Base-by-base conservation (phyloP, 2,113 vertebrate species). In the Apus apus region DNA sequence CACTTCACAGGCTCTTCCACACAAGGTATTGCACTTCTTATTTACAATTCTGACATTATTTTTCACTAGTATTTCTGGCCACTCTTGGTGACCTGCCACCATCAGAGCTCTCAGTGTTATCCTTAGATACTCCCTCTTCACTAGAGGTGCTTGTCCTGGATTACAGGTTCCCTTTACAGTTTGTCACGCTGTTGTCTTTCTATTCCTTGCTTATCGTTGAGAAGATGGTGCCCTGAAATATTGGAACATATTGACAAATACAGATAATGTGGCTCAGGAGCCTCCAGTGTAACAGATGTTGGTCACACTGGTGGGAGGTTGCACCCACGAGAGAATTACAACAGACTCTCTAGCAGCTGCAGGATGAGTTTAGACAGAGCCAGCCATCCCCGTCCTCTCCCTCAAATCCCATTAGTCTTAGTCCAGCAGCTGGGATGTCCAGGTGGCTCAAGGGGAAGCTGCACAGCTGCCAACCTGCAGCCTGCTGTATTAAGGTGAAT, bases 1-100 rank as follows among this genome's bases (percentile, higher is more conserved):
- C 54, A 4, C 50, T 98, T 53, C 98, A 98, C 97, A 97, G 95
- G 80, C 92, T 99, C 78, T 99, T 99, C 88, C 98, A 99, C 73
- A 98, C 98, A 48, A 98, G 99, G 99, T 99, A 98, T 14, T 68
- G 58, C 38, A 36, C 38, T 25, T 78, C 11, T 85, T 51, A 2
- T 32, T 40, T 19, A 20, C 54, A 16, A 54, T 64, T 67, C 46
- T 85, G 48, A 20, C 9, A 1, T 75, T 36, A 17, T 14, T 88
- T 71, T 87, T 54, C 7, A 18, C 43, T 60, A 6, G 3, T 77
- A 5, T 74, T 77, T 88, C 32, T 78, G 60, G 20, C 34, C 29
- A 3, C n/a, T 85, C 0, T 9, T 34, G 64, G 23, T 79, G 51
- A 43, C 71, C 20, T 32, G 65, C 48, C 23, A 15, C 68, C n/a